A percentile compares a stretch with the other conserved stretches of the same genome.
Evolutionary conservation across 2,888 invertebrate genomes (phyloP).

Genomic region (Tipula lateralis): DNA sequence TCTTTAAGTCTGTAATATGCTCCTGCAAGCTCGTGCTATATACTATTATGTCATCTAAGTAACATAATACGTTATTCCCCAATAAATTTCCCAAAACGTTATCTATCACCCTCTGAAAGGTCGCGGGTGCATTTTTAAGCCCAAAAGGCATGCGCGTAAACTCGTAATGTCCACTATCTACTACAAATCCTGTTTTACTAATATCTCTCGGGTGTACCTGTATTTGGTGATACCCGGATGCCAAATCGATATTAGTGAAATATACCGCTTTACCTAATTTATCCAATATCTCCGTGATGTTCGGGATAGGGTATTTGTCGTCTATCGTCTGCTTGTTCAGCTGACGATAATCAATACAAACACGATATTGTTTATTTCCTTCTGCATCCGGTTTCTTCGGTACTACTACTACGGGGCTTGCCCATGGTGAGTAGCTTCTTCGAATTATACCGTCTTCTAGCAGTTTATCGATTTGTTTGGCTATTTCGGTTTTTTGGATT

Average conservation of each 20-base stretch:
- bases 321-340: conserved; percentile 31
- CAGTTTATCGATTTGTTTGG: neutral
- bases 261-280: conserved; percentile 38
- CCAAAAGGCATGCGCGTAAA: conserved; percentile 30
- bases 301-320: conserved; percentile 36
- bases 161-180: conserved; percentile 28
- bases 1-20: neutral
- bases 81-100: neutral
- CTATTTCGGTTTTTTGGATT: neutral
- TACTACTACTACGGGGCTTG: neutral
- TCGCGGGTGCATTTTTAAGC: too few species aligned
- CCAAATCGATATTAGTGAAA: conserved; percentile 40
- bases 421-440: neutral
- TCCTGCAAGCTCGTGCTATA: neutral
- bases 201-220: conserved; percentile 36
- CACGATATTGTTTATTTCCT: neutral
- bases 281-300: conserved; percentile 40
- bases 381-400: neutral
- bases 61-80: neutral
- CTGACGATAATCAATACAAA: neutral
- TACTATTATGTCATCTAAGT: neutral
- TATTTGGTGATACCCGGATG: conserved; percentile 41
- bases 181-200: conserved; percentile 39
- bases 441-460: neutral
- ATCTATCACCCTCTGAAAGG: too few species aligned